Evolutionary conservation across 37 sponge, comb jelly and placozoan species (phyloP).

Genomic region (Dysidea cf. avara): DNA sequence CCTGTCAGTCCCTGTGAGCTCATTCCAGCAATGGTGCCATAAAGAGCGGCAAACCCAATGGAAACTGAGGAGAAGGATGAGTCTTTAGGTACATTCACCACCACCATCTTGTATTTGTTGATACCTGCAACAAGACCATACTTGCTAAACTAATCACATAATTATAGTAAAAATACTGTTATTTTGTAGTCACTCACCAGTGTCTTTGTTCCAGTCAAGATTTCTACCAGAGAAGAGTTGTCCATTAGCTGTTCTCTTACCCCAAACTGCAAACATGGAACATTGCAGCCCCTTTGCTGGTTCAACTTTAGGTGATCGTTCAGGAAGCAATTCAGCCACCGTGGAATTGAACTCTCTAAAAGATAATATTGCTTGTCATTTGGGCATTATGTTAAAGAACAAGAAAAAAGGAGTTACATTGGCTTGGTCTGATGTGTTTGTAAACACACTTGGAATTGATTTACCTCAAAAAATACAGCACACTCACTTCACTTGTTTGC

Average conservation of each 20-base stretch:
- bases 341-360: slow-evolving; percentile 14
- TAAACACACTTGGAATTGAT: too few species aligned
- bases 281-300: slow-evolving; percentile 11
- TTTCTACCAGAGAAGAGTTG: slow-evolving; percentile 64
- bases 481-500: neutral
- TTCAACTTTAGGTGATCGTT: neutral
- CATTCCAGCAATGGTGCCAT: slow-evolving; percentile 70
- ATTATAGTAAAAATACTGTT: too few species aligned
- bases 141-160: too few species aligned
- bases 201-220: slow-evolving; percentile 70
- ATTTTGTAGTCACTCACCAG: slow-evolving; percentile 30
- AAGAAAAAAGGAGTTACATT: too few species aligned
- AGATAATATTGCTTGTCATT: too few species aligned
- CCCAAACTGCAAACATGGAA: slow-evolving; percentile 80
- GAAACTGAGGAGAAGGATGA: slow-evolving; percentile 48
- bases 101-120: slow-evolving; percentile 58
- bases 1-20: slow-evolving; percentile 55
- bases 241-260: slow-evolving; percentile 30
- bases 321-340: neutral
- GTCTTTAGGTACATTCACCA: slow-evolving; percentile 56
- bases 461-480: neutral
- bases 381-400: too few species aligned
- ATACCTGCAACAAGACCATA: slow-evolving; percentile 31
- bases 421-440: too few species aligned
- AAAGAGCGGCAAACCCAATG: slow-evolving; percentile 59